phyloP scores from a whole-genome alignment of 2,888 invertebrate species.

The Lysandra coridon region DNA sequence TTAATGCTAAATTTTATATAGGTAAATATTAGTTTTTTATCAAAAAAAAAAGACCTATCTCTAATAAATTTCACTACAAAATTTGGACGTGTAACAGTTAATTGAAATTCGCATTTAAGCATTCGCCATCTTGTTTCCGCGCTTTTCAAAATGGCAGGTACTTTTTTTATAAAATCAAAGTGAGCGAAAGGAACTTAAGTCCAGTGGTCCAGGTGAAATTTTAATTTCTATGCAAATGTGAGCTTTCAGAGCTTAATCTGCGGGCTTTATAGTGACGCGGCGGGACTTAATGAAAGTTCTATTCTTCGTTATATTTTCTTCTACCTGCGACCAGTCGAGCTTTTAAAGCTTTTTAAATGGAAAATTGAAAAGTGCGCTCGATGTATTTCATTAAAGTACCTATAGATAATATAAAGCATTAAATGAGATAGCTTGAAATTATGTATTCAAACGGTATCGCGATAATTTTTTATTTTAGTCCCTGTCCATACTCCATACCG shows the following conservation, averaged over 20 bases:
- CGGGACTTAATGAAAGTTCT: constrained; percentile 75
- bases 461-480: too few relatives aligned
- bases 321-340: background rate
- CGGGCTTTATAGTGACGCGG: constrained; percentile 60
- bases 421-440: too few relatives aligned
- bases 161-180: constrained; percentile 42
- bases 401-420: too few relatives aligned
- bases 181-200: constrained; percentile 60
- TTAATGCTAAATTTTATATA: too few relatives aligned
- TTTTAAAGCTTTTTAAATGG: background rate
- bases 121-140: background rate
- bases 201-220: constrained; percentile 76
- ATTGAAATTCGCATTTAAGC: background rate
- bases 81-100: background rate
- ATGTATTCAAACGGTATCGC: too few relatives aligned
- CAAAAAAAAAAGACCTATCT: too few relatives aligned
- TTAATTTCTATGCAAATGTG: constrained; percentile 80
- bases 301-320: constrained; percentile 36
- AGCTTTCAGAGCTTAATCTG: constrained; percentile 73
- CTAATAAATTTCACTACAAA: background rate
- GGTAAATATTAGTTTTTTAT: too few relatives aligned
- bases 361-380: background rate
- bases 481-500: too few relatives aligned
- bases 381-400: too few relatives aligned
- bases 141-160: background rate